Percentiles rank a stretch among this genome's conserved stretches.
Evolutionary conservation across 1,140 invertebrate species (phyloP).

Genomic region (Papilio xuthus): DNA sequence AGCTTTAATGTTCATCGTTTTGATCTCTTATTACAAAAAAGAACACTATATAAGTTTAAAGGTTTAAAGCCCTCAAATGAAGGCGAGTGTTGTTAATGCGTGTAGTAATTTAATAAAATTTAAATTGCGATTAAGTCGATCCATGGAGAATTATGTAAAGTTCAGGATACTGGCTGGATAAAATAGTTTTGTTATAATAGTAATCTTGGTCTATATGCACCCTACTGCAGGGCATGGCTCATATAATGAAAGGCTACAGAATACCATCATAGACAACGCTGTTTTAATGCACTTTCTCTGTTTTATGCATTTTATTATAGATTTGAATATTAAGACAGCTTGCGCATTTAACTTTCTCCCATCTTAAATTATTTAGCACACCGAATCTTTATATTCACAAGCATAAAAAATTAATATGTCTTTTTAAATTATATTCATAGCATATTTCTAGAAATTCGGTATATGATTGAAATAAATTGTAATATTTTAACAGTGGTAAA

Average conservation of each 20-base stretch:
- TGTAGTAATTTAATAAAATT: constrained; percentile 29
- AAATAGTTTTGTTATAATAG: constrained; percentile 29
- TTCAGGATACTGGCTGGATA: constrained; percentile 3
- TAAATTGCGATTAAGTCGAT: constrained; percentile 18
- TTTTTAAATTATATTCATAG: background rate
- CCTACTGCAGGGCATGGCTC: constrained; percentile 26
- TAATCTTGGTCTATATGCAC: constrained; percentile 27
- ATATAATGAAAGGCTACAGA: constrained; percentile 28
- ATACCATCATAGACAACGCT: constrained; percentile 3
- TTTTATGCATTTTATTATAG: constrained; percentile 26
- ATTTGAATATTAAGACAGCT: constrained; percentile 1
- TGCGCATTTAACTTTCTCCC: background rate
- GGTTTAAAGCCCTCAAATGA: constrained; percentile 19
- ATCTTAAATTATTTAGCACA: background rate
- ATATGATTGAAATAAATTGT: too few species aligned
- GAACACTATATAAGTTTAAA: constrained; percentile 4
- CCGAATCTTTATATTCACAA: background rate
- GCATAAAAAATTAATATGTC: background rate
- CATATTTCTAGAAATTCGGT: background rate
- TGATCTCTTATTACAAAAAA: constrained; percentile 14
- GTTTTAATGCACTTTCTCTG: constrained; percentile 6
- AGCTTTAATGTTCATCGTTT: constrained; percentile 6
- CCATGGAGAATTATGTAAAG: constrained; percentile 23
- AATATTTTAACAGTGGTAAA: too few species aligned
- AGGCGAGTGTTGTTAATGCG: constrained; percentile 2